Evolutionary conservation across 2,888 invertebrate species (phyloP), one percentile per base, ranked within the genome.

Genomic region (Coronaproctus castanopsis): DNA sequence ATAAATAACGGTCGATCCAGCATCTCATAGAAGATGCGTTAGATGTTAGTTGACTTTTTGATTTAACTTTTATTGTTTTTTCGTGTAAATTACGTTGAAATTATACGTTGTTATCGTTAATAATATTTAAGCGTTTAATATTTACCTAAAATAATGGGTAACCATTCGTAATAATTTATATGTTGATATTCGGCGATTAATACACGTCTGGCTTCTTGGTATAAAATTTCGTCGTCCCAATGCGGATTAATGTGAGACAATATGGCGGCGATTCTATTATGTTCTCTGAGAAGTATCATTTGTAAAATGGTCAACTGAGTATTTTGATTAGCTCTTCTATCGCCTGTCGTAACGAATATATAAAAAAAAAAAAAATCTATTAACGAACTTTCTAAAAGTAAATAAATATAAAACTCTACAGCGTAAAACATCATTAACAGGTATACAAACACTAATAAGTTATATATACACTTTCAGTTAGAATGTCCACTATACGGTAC

Each of bases 91-190:
- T n/a, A n/a, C n/a, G n/a, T n/a, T n/a, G n/a, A n/a, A n/a, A n/a
- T n/a, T n/a, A n/a, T n/a, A n/a, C n/a, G n/a, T n/a, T n/a, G n/a
- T n/a, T n/a, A n/a, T n/a, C n/a, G n/a, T n/a, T n/a, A n/a, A n/a
- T n/a, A n/a, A n/a, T n/a, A n/a, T n/a, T n/a, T n/a, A n/a, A n/a
- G n/a, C n/a, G n/a, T n/a, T n/a, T n/a, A n/a, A n/a, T n/a, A n/a
- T n/a, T n/a, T 68, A 81, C 87, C 87, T 63, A 89, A 71, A 24
- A 89, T 72, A 52, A 81, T 74, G 0, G 88, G 87, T 51, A 89
- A 72, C 78, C 83, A 89, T 69, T 89, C 89, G 67, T 82, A 82
- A 69, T 86, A 89, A 2, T 81, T 75, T 57, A 89, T 81, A 61
- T 87, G 82, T 72, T 89, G 90, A 69, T 82, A 75, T 71, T 84